phyloP scores from a whole-genome alignment of 2,113 vertebrate genomes.

The Orientallactaga bullata region DNA sequence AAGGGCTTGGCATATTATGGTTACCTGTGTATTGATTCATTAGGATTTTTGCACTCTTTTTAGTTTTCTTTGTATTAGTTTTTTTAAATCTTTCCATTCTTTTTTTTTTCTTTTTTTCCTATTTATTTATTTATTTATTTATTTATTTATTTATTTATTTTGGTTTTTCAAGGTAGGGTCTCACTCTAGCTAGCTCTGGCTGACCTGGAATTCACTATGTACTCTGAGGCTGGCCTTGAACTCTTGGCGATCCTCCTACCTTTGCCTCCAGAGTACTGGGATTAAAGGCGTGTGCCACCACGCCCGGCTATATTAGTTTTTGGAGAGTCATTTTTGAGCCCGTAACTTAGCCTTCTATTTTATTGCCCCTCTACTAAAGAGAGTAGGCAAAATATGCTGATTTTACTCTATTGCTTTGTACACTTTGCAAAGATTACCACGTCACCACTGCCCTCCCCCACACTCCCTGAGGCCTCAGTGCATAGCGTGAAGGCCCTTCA shows the following conservation, averaged over 20 bases:
- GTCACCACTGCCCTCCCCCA: fast-evolving
- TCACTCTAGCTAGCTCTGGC: too few species aligned
- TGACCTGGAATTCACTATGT: too few species aligned
- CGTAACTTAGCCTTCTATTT: neutral
- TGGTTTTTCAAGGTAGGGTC: too few species aligned
- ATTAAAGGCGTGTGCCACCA: too few species aligned
- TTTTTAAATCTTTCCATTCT: too few species aligned
- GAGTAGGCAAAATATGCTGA: neutral
- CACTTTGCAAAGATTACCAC: neutral
- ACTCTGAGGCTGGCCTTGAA: too few species aligned
- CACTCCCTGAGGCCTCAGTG: fast-evolving
- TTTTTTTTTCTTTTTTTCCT: too few species aligned
- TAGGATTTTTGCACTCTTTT: too few species aligned
- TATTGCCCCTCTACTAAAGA: neutral
- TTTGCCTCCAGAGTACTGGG: too few species aligned
- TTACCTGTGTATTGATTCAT: too few species aligned
- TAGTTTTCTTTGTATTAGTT: neutral
- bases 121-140: neutral
- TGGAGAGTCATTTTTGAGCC: neutral
- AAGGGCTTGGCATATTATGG: neutral
- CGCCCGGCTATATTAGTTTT: neutral
- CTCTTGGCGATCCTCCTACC: too few species aligned
- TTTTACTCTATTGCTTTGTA: neutral
- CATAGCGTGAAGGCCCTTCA: fast-evolving
- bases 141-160: too few species aligned